Percentiles rank a stretch among this genome's conserved stretches.
These are phyloP conservation scores for Meteorus sp. DNA, from an alignment of 1,140 invertebrate species.

Conservation along the genomic window DNA sequence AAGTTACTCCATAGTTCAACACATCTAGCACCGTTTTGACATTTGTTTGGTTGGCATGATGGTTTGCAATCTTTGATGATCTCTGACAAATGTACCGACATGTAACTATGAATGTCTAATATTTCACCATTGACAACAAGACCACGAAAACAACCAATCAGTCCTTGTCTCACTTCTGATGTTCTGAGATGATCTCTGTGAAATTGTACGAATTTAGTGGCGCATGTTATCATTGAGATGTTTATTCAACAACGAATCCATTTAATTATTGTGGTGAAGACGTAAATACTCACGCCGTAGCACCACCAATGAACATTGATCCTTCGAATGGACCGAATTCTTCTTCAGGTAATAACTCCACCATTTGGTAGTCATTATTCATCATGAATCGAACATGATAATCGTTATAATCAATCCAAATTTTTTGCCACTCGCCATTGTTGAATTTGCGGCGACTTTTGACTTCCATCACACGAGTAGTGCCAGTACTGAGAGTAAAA, in stretches of 20 bases:
- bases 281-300: conserved; percentile 73
- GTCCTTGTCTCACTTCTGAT: conserved; percentile 79
- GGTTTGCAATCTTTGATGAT: conserved; percentile 92
- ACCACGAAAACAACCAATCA: conserved; percentile 91
- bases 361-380: conserved; percentile 85
- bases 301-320: conserved; percentile 89
- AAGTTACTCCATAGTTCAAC: conserved; percentile 92
- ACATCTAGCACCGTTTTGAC: conserved; percentile 86
- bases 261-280: neutral
- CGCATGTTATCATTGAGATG: neutral
- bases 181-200: conserved; percentile 77
- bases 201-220: conserved; percentile 29
- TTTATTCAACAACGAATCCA: neutral
- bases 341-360: conserved; percentile 80
- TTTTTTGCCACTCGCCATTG: conserved; percentile 92
- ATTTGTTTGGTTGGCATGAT: conserved; percentile 91
- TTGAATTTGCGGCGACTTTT: conserved; percentile 80
- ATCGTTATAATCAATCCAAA: conserved; percentile 91
- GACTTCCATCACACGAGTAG: conserved; percentile 76
- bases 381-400: conserved; percentile 94
- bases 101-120: conserved; percentile 88
- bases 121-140: conserved; percentile 89
- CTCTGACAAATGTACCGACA: conserved; percentile 87
- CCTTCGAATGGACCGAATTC: conserved; percentile 91
- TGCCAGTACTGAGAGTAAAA: conserved; percentile 84